Conservation (phyloP, 2,888 invertebrate genomes). For the Megalurothrips usitatus region DNA sequence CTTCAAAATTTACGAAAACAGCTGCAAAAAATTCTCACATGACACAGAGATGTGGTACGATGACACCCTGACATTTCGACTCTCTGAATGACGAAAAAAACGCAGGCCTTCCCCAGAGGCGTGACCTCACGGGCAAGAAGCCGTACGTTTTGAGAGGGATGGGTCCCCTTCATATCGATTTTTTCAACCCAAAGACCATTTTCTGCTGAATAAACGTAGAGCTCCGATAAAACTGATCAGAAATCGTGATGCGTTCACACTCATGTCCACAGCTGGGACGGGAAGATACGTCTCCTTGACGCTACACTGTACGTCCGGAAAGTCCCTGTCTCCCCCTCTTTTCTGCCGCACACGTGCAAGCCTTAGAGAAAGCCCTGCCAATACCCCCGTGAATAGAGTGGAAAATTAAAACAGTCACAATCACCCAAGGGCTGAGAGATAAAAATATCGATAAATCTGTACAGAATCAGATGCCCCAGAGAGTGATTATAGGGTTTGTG, state of each 20-base stretch:
- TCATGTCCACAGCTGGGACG: no score
- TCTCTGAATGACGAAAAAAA: not conserved
- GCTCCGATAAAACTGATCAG: not conserved
- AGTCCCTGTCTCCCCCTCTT: not conserved
- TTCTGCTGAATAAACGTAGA: not conserved
- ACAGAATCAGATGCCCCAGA: not conserved
- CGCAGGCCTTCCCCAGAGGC: not conserved
- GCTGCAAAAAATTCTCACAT: not conserved
- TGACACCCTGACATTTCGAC: not conserved
- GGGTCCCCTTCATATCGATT: no score
- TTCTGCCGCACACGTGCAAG: not conserved
- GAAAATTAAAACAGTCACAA: not conserved
- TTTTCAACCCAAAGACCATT: not conserved
- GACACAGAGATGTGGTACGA: not conserved
- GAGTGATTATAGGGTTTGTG: not conserved
- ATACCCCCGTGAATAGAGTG: not conserved
- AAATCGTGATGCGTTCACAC: no score
- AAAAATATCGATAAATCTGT: not conserved
- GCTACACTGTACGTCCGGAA: not conserved
- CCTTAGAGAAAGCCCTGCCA: not conserved
- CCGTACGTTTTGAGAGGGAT: no score
- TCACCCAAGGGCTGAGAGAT: not conserved
- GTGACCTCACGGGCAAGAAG: not conserved
- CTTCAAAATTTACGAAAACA: not conserved
- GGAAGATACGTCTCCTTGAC: no score